Percentiles rank a stretch among this genome's conserved stretches.
Evolutionary conservation across 2,797 vertebrate species (phyloP).

Genomic region (Rhinogobio ventralis): DNA sequence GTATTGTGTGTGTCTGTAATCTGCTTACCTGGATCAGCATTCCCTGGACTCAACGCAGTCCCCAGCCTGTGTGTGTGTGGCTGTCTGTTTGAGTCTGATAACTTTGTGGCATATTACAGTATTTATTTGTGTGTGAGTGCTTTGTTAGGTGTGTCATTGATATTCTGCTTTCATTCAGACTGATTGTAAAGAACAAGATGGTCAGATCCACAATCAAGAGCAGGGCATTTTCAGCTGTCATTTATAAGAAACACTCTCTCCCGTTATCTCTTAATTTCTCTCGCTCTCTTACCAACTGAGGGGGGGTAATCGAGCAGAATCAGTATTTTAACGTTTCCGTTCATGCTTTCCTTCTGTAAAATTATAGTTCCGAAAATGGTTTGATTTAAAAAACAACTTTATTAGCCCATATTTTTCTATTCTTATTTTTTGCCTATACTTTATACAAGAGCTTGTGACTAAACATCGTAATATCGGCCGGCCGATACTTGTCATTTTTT

Average conservation of each 20-base stretch:
- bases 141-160: constrained; percentile 44
- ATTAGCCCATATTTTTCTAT: too few species aligned
- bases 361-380: too few species aligned
- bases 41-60: constrained; percentile 75
- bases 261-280: constrained; percentile 65
- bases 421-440: too few species aligned
- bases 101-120: constrained; percentile 51
- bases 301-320: too few species aligned
- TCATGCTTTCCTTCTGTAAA: too few species aligned
- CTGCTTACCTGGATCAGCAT: constrained; percentile 84
- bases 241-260: constrained; percentile 77
- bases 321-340: too few species aligned
- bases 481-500: too few species aligned
- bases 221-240: constrained; percentile 58
- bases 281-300: constrained; percentile 43
- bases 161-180: constrained; percentile 42
- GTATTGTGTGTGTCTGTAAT: constrained; percentile 84
- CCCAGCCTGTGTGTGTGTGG: constrained; percentile 70
- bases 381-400: too few species aligned
- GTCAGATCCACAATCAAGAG: constrained; percentile 42
- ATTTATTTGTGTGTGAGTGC: constrained; percentile 24
- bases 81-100: constrained; percentile 57
- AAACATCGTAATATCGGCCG: too few species aligned
- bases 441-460: too few species aligned
- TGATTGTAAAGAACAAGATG: constrained; percentile 47